Percentiles rank a stretch among this genome's conserved stretches.
Conservation (phyloP, 2,797 vertebrate genomes). For the Chrysolophus pictus region DNA sequence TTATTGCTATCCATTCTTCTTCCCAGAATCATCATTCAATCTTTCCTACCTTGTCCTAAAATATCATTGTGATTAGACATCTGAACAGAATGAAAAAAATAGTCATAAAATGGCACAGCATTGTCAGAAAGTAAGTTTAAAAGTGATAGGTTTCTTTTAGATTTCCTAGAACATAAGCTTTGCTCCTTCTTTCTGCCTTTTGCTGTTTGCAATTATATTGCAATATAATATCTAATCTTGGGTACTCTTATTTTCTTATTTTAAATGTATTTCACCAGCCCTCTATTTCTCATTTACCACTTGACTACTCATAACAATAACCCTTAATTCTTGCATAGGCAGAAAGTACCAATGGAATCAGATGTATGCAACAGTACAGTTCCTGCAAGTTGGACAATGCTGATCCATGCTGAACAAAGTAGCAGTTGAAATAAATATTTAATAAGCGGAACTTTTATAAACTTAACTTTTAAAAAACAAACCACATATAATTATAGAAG, state of each 20-base stretch:
- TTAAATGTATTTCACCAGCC: background rate
- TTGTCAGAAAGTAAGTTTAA: constrained; percentile 1
- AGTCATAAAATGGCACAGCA: background rate
- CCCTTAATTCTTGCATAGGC: background rate
- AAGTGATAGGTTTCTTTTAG: background rate
- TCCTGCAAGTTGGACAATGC: background rate
- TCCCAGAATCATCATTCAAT: background rate
- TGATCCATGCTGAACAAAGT: background rate
- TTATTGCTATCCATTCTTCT: background rate
- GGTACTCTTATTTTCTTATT: background rate
- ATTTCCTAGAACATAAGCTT: background rate
- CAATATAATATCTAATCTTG: background rate
- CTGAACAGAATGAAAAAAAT: background rate
- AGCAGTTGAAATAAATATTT: background rate
- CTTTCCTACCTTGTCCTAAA: background rate
- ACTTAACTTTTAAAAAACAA: background rate
- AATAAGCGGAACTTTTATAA: background rate
- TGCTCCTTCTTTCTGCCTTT: background rate
- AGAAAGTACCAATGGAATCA: background rate
- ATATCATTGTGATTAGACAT: background rate
- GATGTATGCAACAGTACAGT: background rate
- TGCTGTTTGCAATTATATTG: background rate
- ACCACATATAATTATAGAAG: background rate
- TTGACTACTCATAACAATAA: background rate
- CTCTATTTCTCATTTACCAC: background rate